Conservation (phyloP, 2,888 invertebrate species). For the Geotrupes spiniger region DNA sequence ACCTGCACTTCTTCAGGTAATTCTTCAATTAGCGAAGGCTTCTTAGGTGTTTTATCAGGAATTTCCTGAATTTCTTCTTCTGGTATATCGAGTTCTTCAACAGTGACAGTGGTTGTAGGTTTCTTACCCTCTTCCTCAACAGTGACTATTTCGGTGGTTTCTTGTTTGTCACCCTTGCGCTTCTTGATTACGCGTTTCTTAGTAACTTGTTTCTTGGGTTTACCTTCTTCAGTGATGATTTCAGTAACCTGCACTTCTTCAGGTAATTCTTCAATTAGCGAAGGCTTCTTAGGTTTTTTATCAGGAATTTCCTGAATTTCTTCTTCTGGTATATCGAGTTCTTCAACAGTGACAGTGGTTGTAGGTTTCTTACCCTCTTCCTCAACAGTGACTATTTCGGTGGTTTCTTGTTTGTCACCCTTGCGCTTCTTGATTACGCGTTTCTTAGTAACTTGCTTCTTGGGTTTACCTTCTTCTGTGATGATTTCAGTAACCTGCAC, state of each 20-base stretch:
- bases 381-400: slow-evolving; percentile 46
- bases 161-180: slow-evolving; percentile 46
- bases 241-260: slow-evolving; percentile 28
- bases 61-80: slow-evolving; percentile 39
- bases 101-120: slow-evolving; percentile 45
- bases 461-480: slow-evolving; percentile 33
- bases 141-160: slow-evolving; percentile 51
- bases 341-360: slow-evolving; percentile 34
- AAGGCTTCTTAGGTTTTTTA: slow-evolving; percentile 34
- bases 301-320: slow-evolving; percentile 32
- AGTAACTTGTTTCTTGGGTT: slow-evolving; percentile 40
- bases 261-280: slow-evolving; percentile 29
- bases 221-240: slow-evolving; percentile 30
- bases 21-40: slow-evolving; percentile 30
- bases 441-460: slow-evolving; percentile 27
- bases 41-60: slow-evolving; percentile 28
- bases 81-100: slow-evolving; percentile 33
- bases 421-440: slow-evolving; percentile 36
- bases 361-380: slow-evolving; percentile 39
- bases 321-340: slow-evolving; percentile 33
- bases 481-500: slow-evolving; percentile 31
- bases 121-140: slow-evolving; percentile 46
- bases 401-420: slow-evolving; percentile 38
- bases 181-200: slow-evolving; percentile 48
- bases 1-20: slow-evolving; percentile 37